Evolutionary conservation across 2,888 invertebrate species (phyloP), one percentile per base, ranked within the genome.

Genomic region (Linyphia triangularis): DNA sequence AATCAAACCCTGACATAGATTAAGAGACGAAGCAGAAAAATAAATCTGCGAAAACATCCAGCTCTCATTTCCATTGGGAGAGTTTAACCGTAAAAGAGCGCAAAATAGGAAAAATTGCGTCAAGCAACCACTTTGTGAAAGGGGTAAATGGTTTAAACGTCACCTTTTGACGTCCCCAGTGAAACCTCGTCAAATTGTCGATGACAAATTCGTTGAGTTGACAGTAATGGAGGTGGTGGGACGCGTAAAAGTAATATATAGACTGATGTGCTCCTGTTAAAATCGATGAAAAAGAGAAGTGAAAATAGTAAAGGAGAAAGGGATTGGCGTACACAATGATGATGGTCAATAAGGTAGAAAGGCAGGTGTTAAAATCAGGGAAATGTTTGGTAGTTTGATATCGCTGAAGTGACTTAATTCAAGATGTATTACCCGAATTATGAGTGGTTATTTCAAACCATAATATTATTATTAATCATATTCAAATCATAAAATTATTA

Each of bases 201-300:
- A 73, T 83, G 82, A 83, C 82, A 83, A 83, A 83, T 83, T 83
- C 72, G 37, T 26, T n/a, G 33, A 28, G 70, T 43, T 73, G 72
- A 79, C 79, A 79, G 79, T 67, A 67, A 30, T 67, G 79, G 79
- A 43, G 65, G 79, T 67, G 65, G 67, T 30, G 67, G 73, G 33
- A 33, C 57, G 73, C 73, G 73, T 73, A 59, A 73, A 79, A 79
- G 79, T 79, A 79, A 79, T 79, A 79, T 67, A 79, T 79, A 79
- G 51, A 51, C 65, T 67, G 79, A 79, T 79, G 79, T 67, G 79
- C 51, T 79, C 40, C 43, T 19, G 51, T 70, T 33, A 30, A 59
- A 67, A 67, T 40, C 40, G 16, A 3, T 51, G 1, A 51, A 16
- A 51, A 28, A 30, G 28, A 73, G 57, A 30, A 22, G 73, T 30